Evolutionary conservation across 2,797 vertebrate genomes (phyloP).

Genomic region (Cetoscarus ocellatus): DNA sequence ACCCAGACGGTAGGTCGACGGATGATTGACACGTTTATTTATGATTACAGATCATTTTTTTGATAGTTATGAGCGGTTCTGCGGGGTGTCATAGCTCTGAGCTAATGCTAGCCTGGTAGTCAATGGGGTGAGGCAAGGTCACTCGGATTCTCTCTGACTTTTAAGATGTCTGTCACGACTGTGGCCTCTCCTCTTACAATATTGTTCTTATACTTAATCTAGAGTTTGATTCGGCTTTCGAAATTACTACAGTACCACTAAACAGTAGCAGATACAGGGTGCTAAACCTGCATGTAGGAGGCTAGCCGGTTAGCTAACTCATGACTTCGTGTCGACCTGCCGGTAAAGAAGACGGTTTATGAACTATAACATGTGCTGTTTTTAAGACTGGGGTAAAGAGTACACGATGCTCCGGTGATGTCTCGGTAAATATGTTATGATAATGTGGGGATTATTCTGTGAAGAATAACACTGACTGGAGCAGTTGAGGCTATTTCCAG

Average conservation of each 20-base stretch:
- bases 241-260: fast-evolving
- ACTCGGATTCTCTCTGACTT: slow-evolving; percentile 34
- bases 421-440: too few relatives aligned
- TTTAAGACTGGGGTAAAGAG: too few relatives aligned
- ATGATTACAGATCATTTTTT: too few relatives aligned
- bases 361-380: too few relatives aligned
- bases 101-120: slow-evolving; percentile 34
- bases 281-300: neutral
- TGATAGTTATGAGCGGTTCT: too few relatives aligned
- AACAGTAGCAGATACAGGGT: too few relatives aligned
- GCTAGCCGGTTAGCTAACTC: slow-evolving; percentile 29
- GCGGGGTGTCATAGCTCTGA: neutral
- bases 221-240: fast-evolving
- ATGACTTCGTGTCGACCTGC: slow-evolving; percentile 9
- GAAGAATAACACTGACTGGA: fast-evolving
- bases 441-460: neutral
- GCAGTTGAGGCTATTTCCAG: neutral
- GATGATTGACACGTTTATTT: fast-evolving
- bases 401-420: too few relatives aligned
- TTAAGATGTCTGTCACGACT: fast-evolving
- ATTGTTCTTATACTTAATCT: fast-evolving
- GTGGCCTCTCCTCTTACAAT: fast-evolving
- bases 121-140: slow-evolving; percentile 78
- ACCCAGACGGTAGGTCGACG: slow-evolving; percentile 68
- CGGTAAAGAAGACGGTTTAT: neutral